These are phyloP conservation scores for Alectoris magna DNA, from an alignment of 2,797 vertebrate species.

Conservation along the genomic window DNA sequence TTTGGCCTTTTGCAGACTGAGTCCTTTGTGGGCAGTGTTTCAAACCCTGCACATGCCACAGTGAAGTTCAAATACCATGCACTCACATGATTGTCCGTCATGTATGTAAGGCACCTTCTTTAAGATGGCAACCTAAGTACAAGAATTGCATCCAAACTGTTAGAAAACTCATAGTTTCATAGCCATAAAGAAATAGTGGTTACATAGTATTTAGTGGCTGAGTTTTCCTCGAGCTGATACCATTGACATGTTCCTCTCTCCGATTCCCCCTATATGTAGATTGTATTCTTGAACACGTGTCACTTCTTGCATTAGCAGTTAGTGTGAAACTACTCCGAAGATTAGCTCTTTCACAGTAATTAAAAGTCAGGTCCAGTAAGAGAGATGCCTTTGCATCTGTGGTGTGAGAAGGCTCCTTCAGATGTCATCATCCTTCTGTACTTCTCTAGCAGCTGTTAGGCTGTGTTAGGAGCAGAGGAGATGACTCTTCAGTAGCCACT, in stretches of 20 bases:
- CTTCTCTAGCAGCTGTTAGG: not conserved
- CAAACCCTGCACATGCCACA: not conserved
- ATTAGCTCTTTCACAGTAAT: not conserved
- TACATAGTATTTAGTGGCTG: not conserved
- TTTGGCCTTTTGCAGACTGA: not conserved
- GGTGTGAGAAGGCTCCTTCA: not conserved
- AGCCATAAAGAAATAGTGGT: not conserved
- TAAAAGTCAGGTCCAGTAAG: not conserved
- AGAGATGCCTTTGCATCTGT: not conserved
- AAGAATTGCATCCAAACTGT: not conserved
- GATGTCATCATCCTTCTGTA: not conserved
- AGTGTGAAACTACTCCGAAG: not conserved
- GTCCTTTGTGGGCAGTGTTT: not conserved
- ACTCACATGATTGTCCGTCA: conserved; percentile 11
- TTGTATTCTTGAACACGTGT: not conserved
- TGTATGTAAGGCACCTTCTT: not conserved
- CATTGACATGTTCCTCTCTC: not conserved
- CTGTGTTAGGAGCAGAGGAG: not conserved
- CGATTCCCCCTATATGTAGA: not conserved
- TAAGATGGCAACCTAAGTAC: not conserved
- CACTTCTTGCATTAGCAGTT: conserved; percentile 12
- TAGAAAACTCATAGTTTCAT: not conserved
- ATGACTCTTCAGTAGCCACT: not conserved
- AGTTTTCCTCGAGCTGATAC: conserved; percentile 1
- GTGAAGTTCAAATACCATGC: not conserved